These are phyloP conservation scores for Monarcha castaneiventris DNA, from an alignment of 2,113 vertebrate genomes.

Conservation along the genomic window DNA sequence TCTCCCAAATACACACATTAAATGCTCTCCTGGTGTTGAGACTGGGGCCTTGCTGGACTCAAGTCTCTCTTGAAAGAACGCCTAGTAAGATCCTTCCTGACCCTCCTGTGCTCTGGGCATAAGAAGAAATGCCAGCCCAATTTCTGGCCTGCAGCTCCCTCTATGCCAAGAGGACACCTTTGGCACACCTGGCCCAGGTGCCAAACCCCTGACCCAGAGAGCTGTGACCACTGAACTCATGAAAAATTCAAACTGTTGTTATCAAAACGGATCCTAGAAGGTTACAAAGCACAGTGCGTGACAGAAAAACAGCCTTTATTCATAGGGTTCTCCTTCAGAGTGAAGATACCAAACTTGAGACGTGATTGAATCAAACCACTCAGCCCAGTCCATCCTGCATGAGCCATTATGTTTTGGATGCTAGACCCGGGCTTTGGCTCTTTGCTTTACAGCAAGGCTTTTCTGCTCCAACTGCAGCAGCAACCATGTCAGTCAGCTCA, in stretches of 20 bases:
- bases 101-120: neutral
- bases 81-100: neutral
- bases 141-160: neutral
- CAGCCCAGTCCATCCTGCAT: neutral
- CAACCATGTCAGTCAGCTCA: neutral
- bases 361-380: accelerated
- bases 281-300: neutral
- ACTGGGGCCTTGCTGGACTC: neutral
- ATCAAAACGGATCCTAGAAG: neutral
- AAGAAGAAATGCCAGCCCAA: neutral
- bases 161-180: neutral
- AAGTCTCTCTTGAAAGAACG: neutral
- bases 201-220: neutral
- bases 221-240: neutral
- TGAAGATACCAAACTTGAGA: neutral
- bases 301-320: neutral
- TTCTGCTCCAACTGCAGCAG: neutral
- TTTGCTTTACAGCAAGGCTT: neutral
- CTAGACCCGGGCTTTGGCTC: neutral
- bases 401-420: accelerated
- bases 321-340: neutral
- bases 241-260: neutral
- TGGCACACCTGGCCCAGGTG: too few relatives aligned
- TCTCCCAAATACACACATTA: neutral
- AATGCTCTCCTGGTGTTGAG: neutral